These are phyloP conservation scores for Myathropa florea DNA, from an alignment of 2,888 invertebrate genomes.

Conservation along the genomic window DNA sequence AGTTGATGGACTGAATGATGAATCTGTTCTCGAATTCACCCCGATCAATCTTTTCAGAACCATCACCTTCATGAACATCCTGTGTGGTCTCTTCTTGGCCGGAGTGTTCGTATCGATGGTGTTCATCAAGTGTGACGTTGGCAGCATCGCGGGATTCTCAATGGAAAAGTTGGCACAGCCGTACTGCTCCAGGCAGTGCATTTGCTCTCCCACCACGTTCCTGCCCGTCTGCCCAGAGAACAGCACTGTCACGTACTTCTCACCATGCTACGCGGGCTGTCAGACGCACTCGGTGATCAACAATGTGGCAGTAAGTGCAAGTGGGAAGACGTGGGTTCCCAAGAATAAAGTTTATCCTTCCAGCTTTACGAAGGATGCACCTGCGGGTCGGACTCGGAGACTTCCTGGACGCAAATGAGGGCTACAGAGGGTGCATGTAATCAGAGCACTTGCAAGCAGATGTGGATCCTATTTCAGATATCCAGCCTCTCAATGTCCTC, in stretches of 20 bases:
- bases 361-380: constrained; percentile 82
- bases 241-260: constrained; percentile 84
- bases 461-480: constrained; percentile 82
- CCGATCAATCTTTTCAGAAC: constrained; percentile 72
- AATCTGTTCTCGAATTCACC: background rate
- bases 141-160: constrained; percentile 81
- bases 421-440: constrained; percentile 83
- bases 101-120: constrained; percentile 81
- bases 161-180: constrained; percentile 80
- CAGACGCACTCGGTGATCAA: constrained; percentile 79
- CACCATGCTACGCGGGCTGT: constrained; percentile 89
- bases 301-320: constrained; percentile 76
- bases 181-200: constrained; percentile 83
- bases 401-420: constrained; percentile 67
- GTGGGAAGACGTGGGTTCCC: background rate
- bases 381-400: constrained; percentile 79
- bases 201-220: constrained; percentile 82
- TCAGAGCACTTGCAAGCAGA: constrained; percentile 80
- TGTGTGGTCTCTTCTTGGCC: constrained; percentile 80
- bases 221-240: constrained; percentile 85
- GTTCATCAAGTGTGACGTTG: constrained; percentile 81
- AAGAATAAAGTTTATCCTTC: constrained; percentile 52
- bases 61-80: constrained; percentile 82
- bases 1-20: background rate
- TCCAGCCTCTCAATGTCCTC: constrained; percentile 80